phyloP scores from a whole-genome alignment of 2,888 invertebrate species.

The Myopa tessellatipennis region DNA sequence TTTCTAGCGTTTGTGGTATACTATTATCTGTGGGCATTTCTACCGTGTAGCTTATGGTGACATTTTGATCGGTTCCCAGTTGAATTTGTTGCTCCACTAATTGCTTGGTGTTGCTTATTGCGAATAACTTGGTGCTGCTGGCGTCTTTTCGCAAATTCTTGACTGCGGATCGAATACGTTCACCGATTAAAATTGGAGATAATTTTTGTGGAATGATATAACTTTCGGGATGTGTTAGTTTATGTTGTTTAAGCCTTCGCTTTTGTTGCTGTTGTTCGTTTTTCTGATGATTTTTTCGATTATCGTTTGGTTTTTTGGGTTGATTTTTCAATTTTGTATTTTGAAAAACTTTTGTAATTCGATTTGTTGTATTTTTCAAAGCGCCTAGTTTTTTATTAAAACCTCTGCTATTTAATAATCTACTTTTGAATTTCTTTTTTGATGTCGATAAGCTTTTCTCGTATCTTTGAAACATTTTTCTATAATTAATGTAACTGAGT shows the following conservation, averaged over 20 bases:
- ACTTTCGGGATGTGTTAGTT: conserved; percentile 37
- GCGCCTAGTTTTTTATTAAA: too few relatives aligned
- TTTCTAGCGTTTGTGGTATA: neutral
- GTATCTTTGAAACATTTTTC: conserved; percentile 6
- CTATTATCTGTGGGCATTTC: conserved; percentile 3
- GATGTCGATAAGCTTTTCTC: neutral
- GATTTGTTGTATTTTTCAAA: neutral
- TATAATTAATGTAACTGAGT: neutral
- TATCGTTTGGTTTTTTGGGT: neutral
- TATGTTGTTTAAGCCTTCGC: neutral
- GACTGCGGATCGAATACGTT: conserved; percentile 31
- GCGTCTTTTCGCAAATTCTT: conserved; percentile 28
- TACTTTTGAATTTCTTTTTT: conserved; percentile 2
- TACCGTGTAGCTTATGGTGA: conserved; percentile 20
- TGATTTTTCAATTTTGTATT: neutral
- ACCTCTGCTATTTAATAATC: too few relatives aligned
- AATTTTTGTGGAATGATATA: conserved; percentile 32
- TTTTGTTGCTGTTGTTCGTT: neutral
- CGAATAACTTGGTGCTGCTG: neutral
- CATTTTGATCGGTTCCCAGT: conserved; percentile 10
- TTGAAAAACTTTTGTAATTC: neutral
- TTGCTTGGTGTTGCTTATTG: neutral
- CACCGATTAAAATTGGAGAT: conserved; percentile 20
- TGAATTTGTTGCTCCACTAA: conserved; percentile 7
- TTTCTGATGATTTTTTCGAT: neutral